Conservation (phyloP, 2,113 vertebrate genomes). For the Amphiprion percula region DNA sequence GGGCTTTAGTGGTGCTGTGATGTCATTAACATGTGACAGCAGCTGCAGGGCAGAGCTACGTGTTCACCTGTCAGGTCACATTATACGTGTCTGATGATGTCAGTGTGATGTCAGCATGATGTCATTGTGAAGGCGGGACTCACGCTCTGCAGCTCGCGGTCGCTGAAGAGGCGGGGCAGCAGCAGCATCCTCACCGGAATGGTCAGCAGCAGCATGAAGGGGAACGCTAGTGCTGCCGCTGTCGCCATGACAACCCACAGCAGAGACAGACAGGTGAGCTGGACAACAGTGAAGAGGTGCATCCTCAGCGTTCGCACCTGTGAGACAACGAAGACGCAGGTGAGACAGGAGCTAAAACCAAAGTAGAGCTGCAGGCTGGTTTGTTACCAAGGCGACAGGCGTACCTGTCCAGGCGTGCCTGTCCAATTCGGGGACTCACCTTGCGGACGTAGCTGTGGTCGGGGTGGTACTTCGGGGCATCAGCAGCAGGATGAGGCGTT, state of each 20-base stretch:
- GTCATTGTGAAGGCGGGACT: slow-evolving; percentile 66
- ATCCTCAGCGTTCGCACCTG: slow-evolving; percentile 93
- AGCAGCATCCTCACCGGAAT: slow-evolving; percentile 93
- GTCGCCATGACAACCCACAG: slow-evolving; percentile 97
- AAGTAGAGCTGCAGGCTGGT: no score
- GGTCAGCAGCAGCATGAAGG: slow-evolving; percentile 95
- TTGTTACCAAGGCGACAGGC: no score
- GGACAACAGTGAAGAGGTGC: slow-evolving; percentile 92
- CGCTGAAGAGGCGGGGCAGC: slow-evolving; percentile 90
- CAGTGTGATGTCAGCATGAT: no score
- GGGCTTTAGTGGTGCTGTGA: no score
- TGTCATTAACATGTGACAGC: no score
- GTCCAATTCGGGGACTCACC: slow-evolving; percentile 72
- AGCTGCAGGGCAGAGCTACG: no score
- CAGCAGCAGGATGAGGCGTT: slow-evolving; percentile 91
- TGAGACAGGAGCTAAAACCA: no score
- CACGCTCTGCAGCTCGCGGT: slow-evolving; percentile 93
- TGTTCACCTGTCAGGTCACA: no score
- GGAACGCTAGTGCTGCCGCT: slow-evolving; percentile 92
- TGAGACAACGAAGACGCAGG: not conserved
- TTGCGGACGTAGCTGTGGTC: slow-evolving; percentile 90
- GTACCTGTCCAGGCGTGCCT: no score
- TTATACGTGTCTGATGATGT: no score
- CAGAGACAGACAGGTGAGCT: slow-evolving; percentile 90
- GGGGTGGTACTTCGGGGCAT: slow-evolving; percentile 96